phyloP scores from a whole-genome alignment of 2,113 vertebrate species.

The Glaucidium brasilianum region DNA sequence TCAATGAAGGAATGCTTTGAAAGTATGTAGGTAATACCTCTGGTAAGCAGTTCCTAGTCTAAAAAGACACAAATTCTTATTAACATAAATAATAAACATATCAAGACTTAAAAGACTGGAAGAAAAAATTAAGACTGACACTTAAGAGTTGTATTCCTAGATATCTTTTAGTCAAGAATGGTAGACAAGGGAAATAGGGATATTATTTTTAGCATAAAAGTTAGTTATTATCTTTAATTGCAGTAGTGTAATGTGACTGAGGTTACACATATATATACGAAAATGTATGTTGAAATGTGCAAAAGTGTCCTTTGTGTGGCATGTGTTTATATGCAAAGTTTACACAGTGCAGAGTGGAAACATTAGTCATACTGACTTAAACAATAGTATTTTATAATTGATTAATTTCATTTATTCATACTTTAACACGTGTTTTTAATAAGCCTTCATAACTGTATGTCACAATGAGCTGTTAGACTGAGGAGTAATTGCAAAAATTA shows the following conservation, averaged over 20 bases:
- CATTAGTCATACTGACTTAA: not conserved
- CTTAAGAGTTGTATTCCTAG: not conserved
- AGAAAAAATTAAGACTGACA: not conserved
- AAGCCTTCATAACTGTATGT: not conserved
- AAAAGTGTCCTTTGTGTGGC: not conserved
- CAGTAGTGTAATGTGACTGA: not conserved
- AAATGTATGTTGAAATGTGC: not conserved
- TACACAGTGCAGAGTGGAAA: not conserved
- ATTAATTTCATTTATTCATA: not conserved
- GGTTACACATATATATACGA: not conserved
- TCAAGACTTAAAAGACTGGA: not conserved
- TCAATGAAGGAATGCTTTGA: not conserved
- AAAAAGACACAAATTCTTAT: not conserved
- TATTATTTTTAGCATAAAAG: not conserved
- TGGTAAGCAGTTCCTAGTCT: not conserved
- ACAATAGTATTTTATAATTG: not conserved
- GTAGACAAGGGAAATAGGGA: not conserved
- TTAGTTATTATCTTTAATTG: not conserved
- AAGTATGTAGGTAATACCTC: not conserved
- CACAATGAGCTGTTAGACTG: not conserved
- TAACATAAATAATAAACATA: not conserved
- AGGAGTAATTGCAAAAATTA: not conserved
- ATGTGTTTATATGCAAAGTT: not conserved
- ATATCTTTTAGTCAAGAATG: not conserved
- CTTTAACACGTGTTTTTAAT: not conserved